Base-by-base conservation (phyloP, 2,113 vertebrate species). In the Aegotheles bennettii region DNA sequence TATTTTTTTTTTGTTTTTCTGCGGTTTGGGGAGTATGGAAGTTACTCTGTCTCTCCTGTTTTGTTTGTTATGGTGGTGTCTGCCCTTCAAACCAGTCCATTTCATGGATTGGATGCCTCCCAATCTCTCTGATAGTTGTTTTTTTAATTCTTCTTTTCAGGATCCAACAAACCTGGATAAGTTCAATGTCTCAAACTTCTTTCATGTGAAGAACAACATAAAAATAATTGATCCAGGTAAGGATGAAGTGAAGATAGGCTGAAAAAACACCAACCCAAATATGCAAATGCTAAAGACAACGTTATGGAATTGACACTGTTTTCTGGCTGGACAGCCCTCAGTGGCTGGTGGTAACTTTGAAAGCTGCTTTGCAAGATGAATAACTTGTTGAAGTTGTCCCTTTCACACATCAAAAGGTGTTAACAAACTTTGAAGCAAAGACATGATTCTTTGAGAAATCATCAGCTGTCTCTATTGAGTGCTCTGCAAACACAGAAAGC, bases 141-240 rank as follows among this genome's bases (percentile, higher is more conserved):
- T 26, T 81, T 85, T 10, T 4, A 18, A 48, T 73, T 67, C 18
- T 45, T 84, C 11, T 95, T 92, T 63, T 6, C 70, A 99, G 99
- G 99, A 99, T 91, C 99, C 99, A 18, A 99, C 99, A 91, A 98
- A 99, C 95, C 88, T 99, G 98, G 99, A 99, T 97, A 99, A 99
- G 94, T 99, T 99, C 97, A 99, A 99, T 4, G 98, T 99, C 35
- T 99, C 99, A 11, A 97, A 98, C 96, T 99, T 99, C 94, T 99
- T 98, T 93, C 99, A 99, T 10, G 99, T 99, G 10, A 99, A 99
- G 94, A 99, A 99, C 97, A 99, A 99, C 93, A 80, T 99, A 94
- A 99, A 99, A 94, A 97, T 99, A 48, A 89, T 98, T 67, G 99
- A 99, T 94, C 99, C 99, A 90, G 99, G 99, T 99, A 91, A 92